Conservation (phyloP, 1,140 invertebrate genomes). For the Drosophila bocqueti region DNA sequence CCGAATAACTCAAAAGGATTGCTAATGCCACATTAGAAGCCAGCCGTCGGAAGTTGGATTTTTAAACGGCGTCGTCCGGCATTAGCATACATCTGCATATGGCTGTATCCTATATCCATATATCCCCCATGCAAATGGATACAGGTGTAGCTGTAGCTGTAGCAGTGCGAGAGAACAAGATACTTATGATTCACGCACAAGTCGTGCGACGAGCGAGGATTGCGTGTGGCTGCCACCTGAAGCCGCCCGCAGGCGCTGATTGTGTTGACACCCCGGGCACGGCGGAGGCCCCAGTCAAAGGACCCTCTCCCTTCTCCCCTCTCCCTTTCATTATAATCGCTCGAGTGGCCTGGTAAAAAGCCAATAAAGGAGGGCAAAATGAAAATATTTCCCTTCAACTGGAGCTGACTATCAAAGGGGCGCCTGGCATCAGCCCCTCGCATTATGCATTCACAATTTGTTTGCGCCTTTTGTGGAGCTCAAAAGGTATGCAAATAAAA, state of each 20-base stretch:
- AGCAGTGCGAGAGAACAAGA: slow-evolving; percentile 22
- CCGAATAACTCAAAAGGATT: slow-evolving; percentile 78
- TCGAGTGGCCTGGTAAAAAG: slow-evolving; percentile 37
- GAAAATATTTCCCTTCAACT: slow-evolving; percentile 41
- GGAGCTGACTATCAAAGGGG: slow-evolving; percentile 18
- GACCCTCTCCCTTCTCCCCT: slow-evolving; percentile 2
- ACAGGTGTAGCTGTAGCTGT: slow-evolving; percentile 5
- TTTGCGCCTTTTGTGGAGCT: background rate
- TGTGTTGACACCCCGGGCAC: slow-evolving; percentile 41
- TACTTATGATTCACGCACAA: slow-evolving; percentile 49
- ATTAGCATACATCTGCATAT: slow-evolving; percentile 47
- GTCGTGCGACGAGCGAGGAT: slow-evolving; percentile 12
- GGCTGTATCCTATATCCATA: too few relatives aligned
- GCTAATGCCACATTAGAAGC: slow-evolving; percentile 45
- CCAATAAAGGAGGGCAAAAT: slow-evolving; percentile 39
- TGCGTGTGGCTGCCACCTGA: slow-evolving; percentile 5
- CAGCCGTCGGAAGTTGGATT: slow-evolving; percentile 38
- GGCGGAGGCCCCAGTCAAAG: background rate
- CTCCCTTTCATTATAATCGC: slow-evolving; percentile 33
- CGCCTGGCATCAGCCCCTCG: slow-evolving; percentile 15
- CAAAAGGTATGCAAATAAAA: slow-evolving; percentile 30
- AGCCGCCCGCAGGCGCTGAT: slow-evolving; percentile 26
- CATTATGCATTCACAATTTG: slow-evolving; percentile 53
- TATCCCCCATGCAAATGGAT: slow-evolving; percentile 21
- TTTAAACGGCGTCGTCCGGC: slow-evolving; percentile 38